These are phyloP conservation scores for Ctenicera cuprea DNA, from an alignment of 2,888 invertebrate genomes.

Conservation along the genomic window DNA sequence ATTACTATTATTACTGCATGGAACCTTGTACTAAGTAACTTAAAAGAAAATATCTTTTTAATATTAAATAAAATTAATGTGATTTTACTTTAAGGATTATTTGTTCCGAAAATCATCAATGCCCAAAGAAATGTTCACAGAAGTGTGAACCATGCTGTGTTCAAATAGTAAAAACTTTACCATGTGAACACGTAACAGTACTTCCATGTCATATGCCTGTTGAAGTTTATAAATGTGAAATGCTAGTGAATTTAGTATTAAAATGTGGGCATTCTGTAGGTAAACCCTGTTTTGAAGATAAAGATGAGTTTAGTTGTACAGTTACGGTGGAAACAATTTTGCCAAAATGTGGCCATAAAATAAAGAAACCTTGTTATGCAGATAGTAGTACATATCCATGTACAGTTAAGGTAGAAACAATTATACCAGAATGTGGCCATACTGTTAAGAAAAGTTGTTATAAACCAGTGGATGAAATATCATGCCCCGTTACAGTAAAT, in stretches of 20 bases:
- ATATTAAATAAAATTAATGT: too few relatives aligned
- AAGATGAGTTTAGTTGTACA: constrained; percentile 63
- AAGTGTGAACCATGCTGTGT: constrained; percentile 73
- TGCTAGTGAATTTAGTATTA: constrained; percentile 27
- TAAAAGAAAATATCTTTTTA: too few relatives aligned
- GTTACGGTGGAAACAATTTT: too few relatives aligned
- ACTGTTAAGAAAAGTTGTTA: too few relatives aligned
- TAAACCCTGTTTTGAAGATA: constrained; percentile 70
- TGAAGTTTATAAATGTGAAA: constrained; percentile 68
- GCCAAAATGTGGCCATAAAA: too few relatives aligned
- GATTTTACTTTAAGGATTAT: constrained; percentile 74
- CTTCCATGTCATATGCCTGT: constrained; percentile 73
- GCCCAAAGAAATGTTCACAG: constrained; percentile 73
- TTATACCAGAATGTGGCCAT: too few relatives aligned
- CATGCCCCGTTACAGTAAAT: too few relatives aligned
- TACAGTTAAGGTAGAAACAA: too few relatives aligned
- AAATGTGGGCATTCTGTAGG: not conserved
- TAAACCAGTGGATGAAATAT: too few relatives aligned
- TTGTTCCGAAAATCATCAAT: constrained; percentile 75
- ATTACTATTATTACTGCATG: constrained; percentile 61
- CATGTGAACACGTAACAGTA: constrained; percentile 72
- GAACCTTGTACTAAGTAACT: constrained; percentile 67
- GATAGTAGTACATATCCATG: too few relatives aligned
- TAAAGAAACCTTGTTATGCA: too few relatives aligned
- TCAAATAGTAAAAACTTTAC: constrained; percentile 70